Percentiles rank a stretch among this genome's conserved stretches.
Evolutionary conservation across 2,888 invertebrate species (phyloP).

Genomic region (Zygaena filipendulae): DNA sequence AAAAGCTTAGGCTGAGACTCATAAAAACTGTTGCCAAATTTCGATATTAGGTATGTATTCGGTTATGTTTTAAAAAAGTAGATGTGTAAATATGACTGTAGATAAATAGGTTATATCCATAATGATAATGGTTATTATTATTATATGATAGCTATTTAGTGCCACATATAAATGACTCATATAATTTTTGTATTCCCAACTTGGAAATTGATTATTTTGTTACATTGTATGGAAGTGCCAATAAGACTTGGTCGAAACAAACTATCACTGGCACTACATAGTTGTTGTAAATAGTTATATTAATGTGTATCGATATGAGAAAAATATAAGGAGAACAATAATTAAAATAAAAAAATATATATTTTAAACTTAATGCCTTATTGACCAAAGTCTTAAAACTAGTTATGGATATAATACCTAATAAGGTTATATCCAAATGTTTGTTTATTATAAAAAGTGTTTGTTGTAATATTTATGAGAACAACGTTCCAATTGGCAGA

Average conservation of each 20-base stretch:
- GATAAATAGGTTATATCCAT: conserved; percentile 38
- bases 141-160: conserved; percentile 21
- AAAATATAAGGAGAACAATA: conserved; percentile 64
- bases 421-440: conserved; percentile 54
- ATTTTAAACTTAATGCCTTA: conserved; percentile 70
- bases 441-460: conserved; percentile 25
- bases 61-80: too few relatives aligned
- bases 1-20: conserved; percentile 11
- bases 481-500: conserved; percentile 46
- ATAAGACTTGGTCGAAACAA: too few relatives aligned
- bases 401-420: conserved; percentile 58
- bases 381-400: conserved; percentile 70
- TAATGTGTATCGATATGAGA: conserved; percentile 52
- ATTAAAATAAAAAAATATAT: conserved; percentile 59
- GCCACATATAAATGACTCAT: conserved; percentile 35
- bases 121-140: conserved; percentile 19
- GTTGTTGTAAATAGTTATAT: conserved; percentile 53
- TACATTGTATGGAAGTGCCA: too few relatives aligned
- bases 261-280: too few relatives aligned
- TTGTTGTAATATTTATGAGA: conserved; percentile 59
- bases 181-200: conserved; percentile 47
- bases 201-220: too few relatives aligned
- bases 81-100: conserved; percentile 48
- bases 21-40: conserved; percentile 40
- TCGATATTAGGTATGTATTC: too few relatives aligned